Evolutionary conservation across 1,140 invertebrate genomes (phyloP), one percentile per base, ranked within the genome.

Genomic region (Sarcophaga bullata): DNA sequence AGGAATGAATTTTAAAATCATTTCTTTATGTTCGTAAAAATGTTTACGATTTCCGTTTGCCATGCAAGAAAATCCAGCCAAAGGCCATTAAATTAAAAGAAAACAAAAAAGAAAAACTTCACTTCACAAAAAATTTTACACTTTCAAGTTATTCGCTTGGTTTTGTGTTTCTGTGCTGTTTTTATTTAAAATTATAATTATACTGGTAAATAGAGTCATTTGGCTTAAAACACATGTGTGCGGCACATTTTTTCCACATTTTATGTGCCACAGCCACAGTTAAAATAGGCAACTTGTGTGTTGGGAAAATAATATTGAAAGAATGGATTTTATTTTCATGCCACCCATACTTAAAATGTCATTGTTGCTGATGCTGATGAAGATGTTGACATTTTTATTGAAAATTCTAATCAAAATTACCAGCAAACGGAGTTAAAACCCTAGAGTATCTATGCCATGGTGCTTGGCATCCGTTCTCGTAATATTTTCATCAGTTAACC

Each of bases 1-100:
- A n/a, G 13, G n/a, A 52, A 52, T 10, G 13, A 15, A 58, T 58
- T 58, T 58, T n/a, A 58, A 58, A 58, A 37, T 37, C 25, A 37
- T 37, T 37, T 37, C 4, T 37, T 37, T 37, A 37, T 37, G 15
- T 58, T 58, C n/a, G 15, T 58, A 58, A 58, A n/a, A n/a, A 58
- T 58, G 15, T 58, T 58, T 58, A 58, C n/a, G 54, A 58, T 58
- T 58, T 58, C 54, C 54, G 54, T 58, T 58, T 58, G 54, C 15
- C 15, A 58, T 13, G 13, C 54, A n/a, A 37, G 25, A 37, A 37
- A 54, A 54, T 10, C 52, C 52, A 54, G 52, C 52, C 10, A 54
- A 13, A 54, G 52, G 10, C 3, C 52, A 58, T 58, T 15, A 58
- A 58, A 15, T 58, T 58, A 4, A 13, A 58, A n/a, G n/a, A n/a